phyloP scores from a whole-genome alignment of 2,888 invertebrate genomes.

The Ptychoptera albimana region DNA sequence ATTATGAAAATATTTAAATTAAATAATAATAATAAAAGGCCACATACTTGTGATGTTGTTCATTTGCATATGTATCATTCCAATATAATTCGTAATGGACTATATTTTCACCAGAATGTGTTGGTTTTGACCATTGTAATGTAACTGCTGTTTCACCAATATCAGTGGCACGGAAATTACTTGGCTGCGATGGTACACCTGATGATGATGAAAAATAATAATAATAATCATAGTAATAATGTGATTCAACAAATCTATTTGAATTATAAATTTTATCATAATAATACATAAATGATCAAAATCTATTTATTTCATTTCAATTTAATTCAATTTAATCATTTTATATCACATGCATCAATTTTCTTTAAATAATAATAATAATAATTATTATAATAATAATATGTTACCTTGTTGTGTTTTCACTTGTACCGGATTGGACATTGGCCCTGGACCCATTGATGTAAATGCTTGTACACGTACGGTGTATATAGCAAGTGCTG shows the following conservation, averaged over 20 bases:
- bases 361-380: not conserved
- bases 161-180: conserved; percentile 71
- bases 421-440: conserved; percentile 92
- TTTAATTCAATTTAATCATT: not conserved
- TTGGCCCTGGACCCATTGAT: conserved; percentile 87
- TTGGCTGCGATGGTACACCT: conserved; percentile 95
- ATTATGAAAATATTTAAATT: no score
- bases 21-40: no score
- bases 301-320: not conserved
- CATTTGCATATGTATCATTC: conserved; percentile 91
- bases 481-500: conserved; percentile 84
- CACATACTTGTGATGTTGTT: conserved; percentile 62
- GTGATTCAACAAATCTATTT: no score
- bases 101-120: conserved; percentile 83
- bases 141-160: conserved; percentile 82
- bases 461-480: conserved; percentile 88
- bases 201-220: not conserved
- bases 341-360: no score
- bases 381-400: not conserved
- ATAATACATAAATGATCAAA: not conserved
- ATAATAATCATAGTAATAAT: no score
- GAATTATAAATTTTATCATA: no score
- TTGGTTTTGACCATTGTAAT: conserved; percentile 83
- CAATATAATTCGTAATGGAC: conserved; percentile 92
- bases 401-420: conserved; percentile 82